Evolutionary conservation across 2,797 vertebrate genomes (phyloP).

Genomic region (Gymnoscopelus microlampas): DNA sequence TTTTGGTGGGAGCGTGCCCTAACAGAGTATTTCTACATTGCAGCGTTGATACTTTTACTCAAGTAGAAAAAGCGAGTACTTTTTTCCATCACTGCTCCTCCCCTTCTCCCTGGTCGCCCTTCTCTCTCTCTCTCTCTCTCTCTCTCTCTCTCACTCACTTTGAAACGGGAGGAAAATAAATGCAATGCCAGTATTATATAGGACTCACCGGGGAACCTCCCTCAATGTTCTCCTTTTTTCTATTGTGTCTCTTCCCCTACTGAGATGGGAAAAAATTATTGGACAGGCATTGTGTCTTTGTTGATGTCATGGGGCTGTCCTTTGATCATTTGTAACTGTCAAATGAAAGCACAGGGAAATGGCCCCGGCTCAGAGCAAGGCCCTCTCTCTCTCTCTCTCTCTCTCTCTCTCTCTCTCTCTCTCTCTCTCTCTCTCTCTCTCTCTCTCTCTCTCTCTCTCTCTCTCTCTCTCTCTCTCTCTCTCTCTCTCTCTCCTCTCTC

Average conservation of each 20-base stretch:
- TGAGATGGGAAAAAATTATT: slow-evolving; percentile 46
- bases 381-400: slow-evolving; percentile 13
- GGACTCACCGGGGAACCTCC: too few species aligned
- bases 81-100: background rate
- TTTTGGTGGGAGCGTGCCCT: too few species aligned
- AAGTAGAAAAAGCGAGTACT: too few species aligned
- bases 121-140: slow-evolving; percentile 14
- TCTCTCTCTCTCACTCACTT: slow-evolving; percentile 21
- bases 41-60: too few species aligned
- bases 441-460: too few species aligned
- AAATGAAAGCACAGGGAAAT: slow-evolving; percentile 39
- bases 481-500: background rate
- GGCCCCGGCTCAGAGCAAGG: slow-evolving; percentile 34
- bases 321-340: slow-evolving; percentile 61
- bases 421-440: slow-evolving; percentile 6
- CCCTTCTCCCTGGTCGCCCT: background rate
- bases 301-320: slow-evolving; percentile 45
- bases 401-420: too few species aligned
- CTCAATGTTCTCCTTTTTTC: too few species aligned
- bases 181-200: too few species aligned
- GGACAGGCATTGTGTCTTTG: slow-evolving; percentile 46
- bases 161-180: slow-evolving; percentile 42
- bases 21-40: too few species aligned
- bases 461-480: slow-evolving; percentile 1
- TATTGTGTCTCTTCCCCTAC: background rate